phyloP scores from a whole-genome alignment of 2,113 vertebrate genomes.

The Mixornis gularis region DNA sequence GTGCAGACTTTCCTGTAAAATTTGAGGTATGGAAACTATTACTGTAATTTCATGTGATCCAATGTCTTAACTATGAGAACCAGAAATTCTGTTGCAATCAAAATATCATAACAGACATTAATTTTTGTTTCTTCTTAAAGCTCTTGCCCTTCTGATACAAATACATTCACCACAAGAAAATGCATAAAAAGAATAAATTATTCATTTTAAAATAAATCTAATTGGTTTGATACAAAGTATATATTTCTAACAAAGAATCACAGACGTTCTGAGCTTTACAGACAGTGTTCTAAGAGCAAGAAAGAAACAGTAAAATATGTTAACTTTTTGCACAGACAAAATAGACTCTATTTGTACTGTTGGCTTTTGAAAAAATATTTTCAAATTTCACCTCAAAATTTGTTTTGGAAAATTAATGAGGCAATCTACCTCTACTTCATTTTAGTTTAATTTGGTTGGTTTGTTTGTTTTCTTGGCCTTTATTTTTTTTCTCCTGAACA shows the following conservation, averaged over 20 bases:
- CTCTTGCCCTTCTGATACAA: neutral
- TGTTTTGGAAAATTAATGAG: neutral
- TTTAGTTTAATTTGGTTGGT: neutral
- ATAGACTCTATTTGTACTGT: neutral
- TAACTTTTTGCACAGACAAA: neutral
- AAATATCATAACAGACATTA: neutral
- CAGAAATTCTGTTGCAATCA: neutral
- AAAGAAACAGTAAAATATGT: neutral
- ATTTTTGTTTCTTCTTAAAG: neutral
- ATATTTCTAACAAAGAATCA: neutral
- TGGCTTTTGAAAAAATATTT: neutral
- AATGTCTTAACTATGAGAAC: neutral
- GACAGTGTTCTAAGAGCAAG: neutral
- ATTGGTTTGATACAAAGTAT: neutral
- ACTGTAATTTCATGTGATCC: neutral
- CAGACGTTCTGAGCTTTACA: neutral
- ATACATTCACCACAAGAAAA: neutral
- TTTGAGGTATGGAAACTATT: neutral
- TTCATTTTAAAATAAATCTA: neutral
- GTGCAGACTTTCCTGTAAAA: neutral
- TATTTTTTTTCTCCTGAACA: neutral
- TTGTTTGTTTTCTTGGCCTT: neutral
- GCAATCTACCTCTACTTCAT: neutral
- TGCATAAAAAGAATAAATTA: neutral
- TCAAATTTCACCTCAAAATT: neutral